Percentiles rank a stretch among this genome's conserved stretches.
Conservation (phyloP, 2,113 vertebrate genomes). For the Leuciscus idus region DNA sequence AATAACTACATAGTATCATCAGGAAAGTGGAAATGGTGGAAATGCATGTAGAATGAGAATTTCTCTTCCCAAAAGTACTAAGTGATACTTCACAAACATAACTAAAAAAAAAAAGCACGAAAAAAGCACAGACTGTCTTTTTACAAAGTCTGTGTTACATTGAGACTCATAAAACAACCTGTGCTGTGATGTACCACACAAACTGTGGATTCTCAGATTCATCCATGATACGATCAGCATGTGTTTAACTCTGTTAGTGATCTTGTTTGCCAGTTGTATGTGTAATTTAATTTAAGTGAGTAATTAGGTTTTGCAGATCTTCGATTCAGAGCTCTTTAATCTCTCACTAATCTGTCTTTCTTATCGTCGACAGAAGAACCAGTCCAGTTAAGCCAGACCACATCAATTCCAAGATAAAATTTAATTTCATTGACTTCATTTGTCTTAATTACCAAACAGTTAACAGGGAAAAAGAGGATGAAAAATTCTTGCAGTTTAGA, state of each 20-base stretch:
- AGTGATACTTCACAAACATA: not conserved
- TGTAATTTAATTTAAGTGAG: slow-evolving; percentile 38
- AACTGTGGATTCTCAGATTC: not conserved
- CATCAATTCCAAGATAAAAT: slow-evolving; percentile 41
- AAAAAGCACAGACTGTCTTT: not conserved
- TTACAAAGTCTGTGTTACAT: not conserved
- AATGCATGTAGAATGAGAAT: not conserved
- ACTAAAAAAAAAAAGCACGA: not conserved
- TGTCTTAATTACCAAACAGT: slow-evolving; percentile 41
- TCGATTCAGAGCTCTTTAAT: slow-evolving; percentile 36
- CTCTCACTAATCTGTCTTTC: slow-evolving; percentile 47
- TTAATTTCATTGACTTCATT: slow-evolving; percentile 19
- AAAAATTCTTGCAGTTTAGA: not conserved
- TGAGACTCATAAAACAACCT: not conserved
- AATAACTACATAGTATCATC: not conserved
- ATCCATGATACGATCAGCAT: slow-evolving; percentile 15
- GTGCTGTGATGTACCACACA: not conserved
- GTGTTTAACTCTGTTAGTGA: slow-evolving; percentile 20
- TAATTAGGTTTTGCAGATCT: slow-evolving; percentile 1
- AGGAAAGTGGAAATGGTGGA: not conserved
- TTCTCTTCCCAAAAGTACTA: not conserved
- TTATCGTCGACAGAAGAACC: slow-evolving; percentile 43
- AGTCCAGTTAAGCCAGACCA: slow-evolving; percentile 13
- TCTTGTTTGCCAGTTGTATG: slow-evolving; percentile 25
- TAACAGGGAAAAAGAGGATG: not conserved